Evolutionary conservation across 2,888 invertebrate species (phyloP), one percentile per base, ranked within the genome.

Genomic region (Acholoe squamosa): DNA sequence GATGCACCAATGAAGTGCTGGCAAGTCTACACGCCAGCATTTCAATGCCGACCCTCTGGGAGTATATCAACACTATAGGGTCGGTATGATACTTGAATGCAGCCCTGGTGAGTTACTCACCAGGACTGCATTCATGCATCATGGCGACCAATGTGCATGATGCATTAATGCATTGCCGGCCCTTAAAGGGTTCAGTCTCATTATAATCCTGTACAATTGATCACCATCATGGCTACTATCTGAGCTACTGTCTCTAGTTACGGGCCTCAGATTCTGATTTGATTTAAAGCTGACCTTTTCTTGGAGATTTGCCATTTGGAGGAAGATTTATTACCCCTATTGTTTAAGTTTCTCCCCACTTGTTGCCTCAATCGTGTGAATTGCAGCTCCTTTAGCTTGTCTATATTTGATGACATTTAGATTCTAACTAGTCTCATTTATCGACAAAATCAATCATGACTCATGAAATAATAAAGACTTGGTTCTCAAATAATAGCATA

Each of bases 231-330:
- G 43, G 43, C 43, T 43, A n/a, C n/a, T n/a, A 61, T 19, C 61
- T 3, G n/a, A 19, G 1, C 61, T 3, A 3, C 61, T n/a, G n/a
- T n/a, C 61, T 61, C 61, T n/a, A 61, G 61, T 61, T 61, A n/a
- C 61, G 19, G 61, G 43, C n/a, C 22, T 61, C 61, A 61, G 61
- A 61, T 61, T 61, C 43, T 61, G 61, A 61, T 61, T 61, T 61
- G 61, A 61, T 61, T 61, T 61, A 61, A 61, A 19, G 61, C 61
- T 61, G n/a, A n/a, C 61, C 61, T n/a, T 61, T 61, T 61, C 61
- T 61, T 61, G 61, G 61, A 61, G 19, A 61, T 61, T 61, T 61
- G 61, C 61, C 61, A 61, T 61, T 61, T 61, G 61, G 22, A 61
- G 7, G 7, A 61, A n/a, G 61, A 61, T 61, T n/a, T 61, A 61